These are phyloP conservation scores for Scomber colias DNA, from an alignment of 2,113 vertebrate genomes.

Conservation along the genomic window DNA sequence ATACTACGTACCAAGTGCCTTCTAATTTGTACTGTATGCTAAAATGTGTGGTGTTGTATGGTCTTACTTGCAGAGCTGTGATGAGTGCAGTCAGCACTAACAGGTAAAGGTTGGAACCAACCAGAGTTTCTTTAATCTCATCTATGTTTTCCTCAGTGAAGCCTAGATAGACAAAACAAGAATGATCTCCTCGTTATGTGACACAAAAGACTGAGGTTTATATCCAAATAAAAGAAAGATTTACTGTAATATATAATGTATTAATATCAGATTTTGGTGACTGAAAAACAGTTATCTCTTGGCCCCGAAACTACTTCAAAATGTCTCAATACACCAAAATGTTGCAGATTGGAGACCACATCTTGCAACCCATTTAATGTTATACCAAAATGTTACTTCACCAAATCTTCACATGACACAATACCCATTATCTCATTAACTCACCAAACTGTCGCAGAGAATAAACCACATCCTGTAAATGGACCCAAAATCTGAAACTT, in stretches of 20 bases:
- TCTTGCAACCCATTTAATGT: background rate
- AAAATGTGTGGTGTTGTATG: background rate
- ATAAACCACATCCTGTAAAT: conserved; percentile 95
- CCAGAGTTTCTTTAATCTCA: conserved; percentile 96
- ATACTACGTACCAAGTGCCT: background rate
- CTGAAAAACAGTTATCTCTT: too few species aligned
- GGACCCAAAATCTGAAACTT: conserved; percentile 95
- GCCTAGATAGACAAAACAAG: conserved; percentile 77
- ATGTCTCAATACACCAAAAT: background rate
- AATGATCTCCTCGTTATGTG: background rate
- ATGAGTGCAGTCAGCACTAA: conserved; percentile 93
- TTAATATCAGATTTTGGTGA: background rate
- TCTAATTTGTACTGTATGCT: background rate
- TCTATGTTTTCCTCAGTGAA: conserved; percentile 97
- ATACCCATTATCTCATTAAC: conserved; percentile 31
- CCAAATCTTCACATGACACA: background rate
- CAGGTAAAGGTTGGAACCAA: conserved; percentile 94
- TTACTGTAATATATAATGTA: background rate
- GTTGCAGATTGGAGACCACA: background rate
- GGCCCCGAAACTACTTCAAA: background rate
- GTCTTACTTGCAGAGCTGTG: conserved; percentile 94
- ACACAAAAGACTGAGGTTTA: too few species aligned
- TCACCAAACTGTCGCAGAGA: conserved; percentile 95
- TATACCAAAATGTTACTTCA: background rate
- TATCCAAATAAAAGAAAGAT: background rate